phyloP scores from a whole-genome alignment of 2,113 vertebrate genomes.

The Rattus norvegicus region DNA sequence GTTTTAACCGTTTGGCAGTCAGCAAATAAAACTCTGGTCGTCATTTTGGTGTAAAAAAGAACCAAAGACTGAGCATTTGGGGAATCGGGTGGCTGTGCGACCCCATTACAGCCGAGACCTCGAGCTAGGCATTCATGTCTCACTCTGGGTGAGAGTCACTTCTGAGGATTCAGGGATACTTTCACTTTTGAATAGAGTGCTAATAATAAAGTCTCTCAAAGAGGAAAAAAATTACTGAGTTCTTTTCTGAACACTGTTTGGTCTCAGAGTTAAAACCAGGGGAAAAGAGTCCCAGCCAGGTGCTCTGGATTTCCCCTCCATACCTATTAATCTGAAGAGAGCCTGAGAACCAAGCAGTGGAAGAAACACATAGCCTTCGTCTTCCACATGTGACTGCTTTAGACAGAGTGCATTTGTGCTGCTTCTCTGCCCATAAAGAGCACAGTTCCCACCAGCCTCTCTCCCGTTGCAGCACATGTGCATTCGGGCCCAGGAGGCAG shows the following conservation, averaged over 20 bases:
- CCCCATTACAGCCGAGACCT: not conserved
- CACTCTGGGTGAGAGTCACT: constrained; percentile 45
- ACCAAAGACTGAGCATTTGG: not conserved
- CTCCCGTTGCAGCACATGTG: not conserved
- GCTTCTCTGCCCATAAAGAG: not conserved
- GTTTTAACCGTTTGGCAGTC: constrained; percentile 17
- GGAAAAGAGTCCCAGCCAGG: constrained; percentile 37
- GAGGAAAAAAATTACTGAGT: not conserved
- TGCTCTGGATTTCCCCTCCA: constrained; percentile 32
- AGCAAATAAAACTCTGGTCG: constrained; percentile 23
- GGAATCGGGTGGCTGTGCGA: not conserved
- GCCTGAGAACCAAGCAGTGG: not conserved
- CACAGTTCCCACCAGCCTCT: not conserved
- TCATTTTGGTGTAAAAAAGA: constrained; percentile 28
- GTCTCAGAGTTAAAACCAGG: not conserved
- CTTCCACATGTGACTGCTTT: not conserved
- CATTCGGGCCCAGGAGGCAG: not conserved
- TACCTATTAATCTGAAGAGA: not conserved
- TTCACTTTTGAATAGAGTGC: constrained; percentile 54
- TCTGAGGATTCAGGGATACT: constrained; percentile 40
- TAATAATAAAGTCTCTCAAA: constrained; percentile 43
- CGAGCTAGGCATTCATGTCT: constrained; percentile 34
- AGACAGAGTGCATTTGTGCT: constrained; percentile 38
- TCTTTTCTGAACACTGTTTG: constrained; percentile 26
- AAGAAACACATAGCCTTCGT: not conserved